Evolutionary conservation across 2,113 vertebrate genomes (phyloP).

Genomic region (Caranx ignobilis): DNA sequence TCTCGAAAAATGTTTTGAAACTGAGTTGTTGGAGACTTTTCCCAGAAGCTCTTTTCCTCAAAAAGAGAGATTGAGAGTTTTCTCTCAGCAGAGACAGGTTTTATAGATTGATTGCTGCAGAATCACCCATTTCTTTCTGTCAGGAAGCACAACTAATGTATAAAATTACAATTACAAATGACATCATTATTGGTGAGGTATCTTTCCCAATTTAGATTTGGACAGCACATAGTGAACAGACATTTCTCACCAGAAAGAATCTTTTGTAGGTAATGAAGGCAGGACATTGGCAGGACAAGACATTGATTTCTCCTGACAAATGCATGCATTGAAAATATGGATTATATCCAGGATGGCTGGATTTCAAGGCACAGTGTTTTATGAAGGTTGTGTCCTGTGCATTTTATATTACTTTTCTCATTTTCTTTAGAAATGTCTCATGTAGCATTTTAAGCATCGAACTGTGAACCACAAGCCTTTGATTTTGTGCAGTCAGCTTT

Average conservation of each 20-base stretch:
- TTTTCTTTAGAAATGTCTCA: constrained; percentile 4
- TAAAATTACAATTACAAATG: neutral
- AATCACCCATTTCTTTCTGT: constrained; percentile 24
- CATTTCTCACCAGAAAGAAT: neutral
- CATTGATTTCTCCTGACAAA: neutral
- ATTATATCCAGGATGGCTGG: neutral
- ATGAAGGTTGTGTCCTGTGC: neutral
- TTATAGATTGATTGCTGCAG: constrained; percentile 9
- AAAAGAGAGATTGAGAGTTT: neutral
- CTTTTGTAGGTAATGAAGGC: too few species aligned
- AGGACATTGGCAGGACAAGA: too few species aligned
- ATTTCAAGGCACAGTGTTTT: constrained; percentile 28
- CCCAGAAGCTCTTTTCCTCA: neutral
- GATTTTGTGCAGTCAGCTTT: constrained; percentile 3
- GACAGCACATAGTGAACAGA: neutral
- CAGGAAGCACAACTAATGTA: neutral
- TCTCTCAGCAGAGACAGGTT: constrained; percentile 3
- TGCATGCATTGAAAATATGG: neutral
- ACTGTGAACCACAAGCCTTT: constrained; percentile 21
- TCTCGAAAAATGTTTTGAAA: neutral
- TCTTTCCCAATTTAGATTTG: neutral
- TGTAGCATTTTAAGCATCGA: constrained; percentile 1
- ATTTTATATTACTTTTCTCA: neutral
- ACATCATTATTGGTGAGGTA: neutral
- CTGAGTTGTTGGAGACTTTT: constrained; percentile 1